phyloP scores from a whole-genome alignment of 2,113 vertebrate genomes.

The Gasterosteus aculeatus region DNA sequence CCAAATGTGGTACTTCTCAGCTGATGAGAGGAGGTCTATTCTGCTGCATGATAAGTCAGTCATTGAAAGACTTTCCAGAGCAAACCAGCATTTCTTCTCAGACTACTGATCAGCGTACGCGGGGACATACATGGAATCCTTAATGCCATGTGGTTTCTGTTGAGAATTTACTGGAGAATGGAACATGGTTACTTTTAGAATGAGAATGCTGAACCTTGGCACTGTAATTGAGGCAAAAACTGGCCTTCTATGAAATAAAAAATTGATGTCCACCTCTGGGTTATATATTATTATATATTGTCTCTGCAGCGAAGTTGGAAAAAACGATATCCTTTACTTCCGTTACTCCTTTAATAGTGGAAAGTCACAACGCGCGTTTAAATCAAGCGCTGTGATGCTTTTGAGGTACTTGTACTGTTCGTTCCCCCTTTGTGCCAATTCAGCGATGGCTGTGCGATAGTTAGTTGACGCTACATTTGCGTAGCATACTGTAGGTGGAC shows the following conservation, averaged over 20 bases:
- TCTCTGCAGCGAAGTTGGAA: background rate
- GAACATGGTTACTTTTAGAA: background rate
- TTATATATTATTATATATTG: background rate
- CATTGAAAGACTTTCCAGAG: constrained; percentile 1
- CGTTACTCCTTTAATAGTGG: background rate
- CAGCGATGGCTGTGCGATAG: background rate
- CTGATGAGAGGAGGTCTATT: background rate
- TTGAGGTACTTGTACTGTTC: background rate
- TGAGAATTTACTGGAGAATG: background rate
- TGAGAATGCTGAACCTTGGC: background rate
- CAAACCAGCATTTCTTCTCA: constrained; percentile 8
- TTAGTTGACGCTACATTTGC: background rate
- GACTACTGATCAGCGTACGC: background rate
- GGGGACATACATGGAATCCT: background rate
- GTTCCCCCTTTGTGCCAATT: background rate
- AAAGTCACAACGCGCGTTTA: background rate
- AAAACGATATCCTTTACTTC: background rate
- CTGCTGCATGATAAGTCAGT: background rate
- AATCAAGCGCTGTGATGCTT: background rate
- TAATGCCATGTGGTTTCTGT: background rate
- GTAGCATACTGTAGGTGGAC: background rate
- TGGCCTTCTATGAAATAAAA: background rate
- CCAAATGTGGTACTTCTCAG: background rate
- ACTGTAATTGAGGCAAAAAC: background rate
- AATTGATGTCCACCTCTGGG: background rate